Conservation (phyloP, 2,797 vertebrate genomes). For the Acanthurus leucopareius region DNA sequence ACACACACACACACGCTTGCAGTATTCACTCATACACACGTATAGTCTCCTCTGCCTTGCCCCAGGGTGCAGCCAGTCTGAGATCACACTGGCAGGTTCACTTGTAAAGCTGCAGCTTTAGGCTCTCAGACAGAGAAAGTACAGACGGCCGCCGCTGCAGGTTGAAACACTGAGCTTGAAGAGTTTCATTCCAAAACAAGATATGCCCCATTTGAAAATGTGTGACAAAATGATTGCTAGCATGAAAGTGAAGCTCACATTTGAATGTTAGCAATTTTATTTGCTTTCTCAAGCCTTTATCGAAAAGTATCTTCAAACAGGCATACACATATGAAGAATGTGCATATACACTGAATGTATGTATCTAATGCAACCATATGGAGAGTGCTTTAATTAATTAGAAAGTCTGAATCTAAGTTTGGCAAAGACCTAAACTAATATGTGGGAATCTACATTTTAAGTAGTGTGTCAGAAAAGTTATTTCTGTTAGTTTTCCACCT, state of each 20-base stretch:
- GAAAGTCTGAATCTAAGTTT: neutral
- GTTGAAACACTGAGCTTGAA: slow-evolving; percentile 73
- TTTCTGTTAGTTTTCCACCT: slow-evolving; percentile 33
- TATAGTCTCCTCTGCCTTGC: slow-evolving; percentile 83
- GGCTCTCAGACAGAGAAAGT: slow-evolving; percentile 80
- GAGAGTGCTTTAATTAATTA: slow-evolving; percentile 15
- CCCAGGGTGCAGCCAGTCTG: slow-evolving; percentile 84
- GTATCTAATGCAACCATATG: neutral
- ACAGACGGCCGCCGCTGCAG: slow-evolving; percentile 78
- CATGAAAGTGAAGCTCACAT: slow-evolving; percentile 69
- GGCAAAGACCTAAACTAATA: slow-evolving; percentile 4
- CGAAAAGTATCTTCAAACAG: slow-evolving; percentile 29
- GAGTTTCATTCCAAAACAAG: slow-evolving; percentile 70
- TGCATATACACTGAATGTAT: neutral
- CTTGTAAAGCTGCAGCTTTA: slow-evolving; percentile 85
- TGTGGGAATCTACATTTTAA: slow-evolving; percentile 21
- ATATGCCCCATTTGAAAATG: slow-evolving; percentile 68
- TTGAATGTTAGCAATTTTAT: slow-evolving; percentile 60
- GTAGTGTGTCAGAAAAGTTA: slow-evolving; percentile 25
- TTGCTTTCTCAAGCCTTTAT: slow-evolving; percentile 45
- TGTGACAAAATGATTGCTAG: slow-evolving; percentile 76
- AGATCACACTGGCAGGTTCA: slow-evolving; percentile 86
- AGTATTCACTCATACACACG: slow-evolving; percentile 62
- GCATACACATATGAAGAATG: slow-evolving; percentile 15
- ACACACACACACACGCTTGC: slow-evolving; percentile 49